Percentiles rank a stretch among this genome's conserved stretches.
Conservation (phyloP, 2,797 vertebrate species). For the Hydrocynus forskahlii region DNA sequence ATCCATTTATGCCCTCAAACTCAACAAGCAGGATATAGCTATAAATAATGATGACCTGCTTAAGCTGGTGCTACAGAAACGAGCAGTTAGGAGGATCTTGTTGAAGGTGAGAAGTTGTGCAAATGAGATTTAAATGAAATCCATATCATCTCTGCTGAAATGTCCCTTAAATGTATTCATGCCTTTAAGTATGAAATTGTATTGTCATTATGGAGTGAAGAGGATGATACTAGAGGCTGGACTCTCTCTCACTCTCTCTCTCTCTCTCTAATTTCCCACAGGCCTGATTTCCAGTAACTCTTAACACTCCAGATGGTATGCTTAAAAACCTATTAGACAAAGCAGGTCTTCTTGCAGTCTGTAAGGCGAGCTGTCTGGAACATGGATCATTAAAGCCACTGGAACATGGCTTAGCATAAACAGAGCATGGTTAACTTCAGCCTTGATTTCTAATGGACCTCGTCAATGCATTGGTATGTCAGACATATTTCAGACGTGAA, state of each 20-base stretch:
- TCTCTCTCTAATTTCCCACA: neutral
- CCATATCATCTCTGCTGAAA: constrained; percentile 41
- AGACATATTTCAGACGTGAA: neutral
- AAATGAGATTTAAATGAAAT: constrained; percentile 50
- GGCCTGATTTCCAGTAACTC: constrained; percentile 3
- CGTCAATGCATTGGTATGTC: neutral
- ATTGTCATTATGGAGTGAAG: constrained; percentile 43
- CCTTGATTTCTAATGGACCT: neutral
- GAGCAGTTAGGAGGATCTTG: constrained; percentile 47
- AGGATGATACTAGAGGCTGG: neutral
- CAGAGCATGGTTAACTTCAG: neutral
- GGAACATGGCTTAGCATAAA: neutral
- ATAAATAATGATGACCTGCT: constrained; percentile 43
- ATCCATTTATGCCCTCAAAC: constrained; percentile 48
- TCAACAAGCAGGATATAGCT: constrained; percentile 51
- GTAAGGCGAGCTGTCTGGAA: neutral
- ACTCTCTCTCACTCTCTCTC: neutral
- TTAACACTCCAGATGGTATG: neutral
- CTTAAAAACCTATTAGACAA: neutral
- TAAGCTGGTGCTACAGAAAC: constrained; percentile 51
- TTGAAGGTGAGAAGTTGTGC: constrained; percentile 52
- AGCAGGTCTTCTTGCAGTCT: neutral
- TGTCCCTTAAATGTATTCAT: constrained; percentile 23
- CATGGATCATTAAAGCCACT: neutral
- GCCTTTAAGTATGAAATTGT: constrained; percentile 33